Evolutionary conservation across 2,888 invertebrate genomes (phyloP), one percentile per base, ranked within the genome.

Genomic region (Mythimna vitellina): DNA sequence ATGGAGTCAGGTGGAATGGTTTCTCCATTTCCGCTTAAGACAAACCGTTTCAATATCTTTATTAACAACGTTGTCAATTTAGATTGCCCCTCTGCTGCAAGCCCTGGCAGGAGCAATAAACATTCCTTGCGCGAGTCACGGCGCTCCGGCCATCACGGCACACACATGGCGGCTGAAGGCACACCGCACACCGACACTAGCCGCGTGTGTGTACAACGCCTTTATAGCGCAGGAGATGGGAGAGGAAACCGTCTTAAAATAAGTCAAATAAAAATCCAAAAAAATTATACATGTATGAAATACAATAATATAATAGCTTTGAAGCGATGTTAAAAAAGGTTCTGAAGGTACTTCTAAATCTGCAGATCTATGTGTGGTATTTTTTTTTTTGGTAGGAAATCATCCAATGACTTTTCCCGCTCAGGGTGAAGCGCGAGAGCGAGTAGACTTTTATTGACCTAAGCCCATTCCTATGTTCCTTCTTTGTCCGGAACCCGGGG

Each of bases 81-180:
- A 62, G 74, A 61, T 67, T 65, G 54, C 67, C 46, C 22, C 38
- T 56, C 38, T 69, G 60, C 67, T 88, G 84, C 85, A 78, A 88
- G 73, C 89, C 89, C 87, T 88, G 85, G 81, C 76, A 65, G 85
- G 74, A 86, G 91, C 93, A 94, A 94, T 94, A 93, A 93, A 94
- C 95, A 95, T 94, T 94, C 93, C 91, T 83, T 80, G 88, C 87
- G 88, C 88, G 76, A 93, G 95, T 94, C 95, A 94, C 94, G 94
- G 89, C 88, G 89, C 86, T 86, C 86, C 58, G 82, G 85, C 87
- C 91, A 89, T 91, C 92, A 91, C 90, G 88, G 89, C 93, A 93
- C 93, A 93, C 93, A 93, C 93, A 93, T 89, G 92, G 85, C 86
- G 86, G 88, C 87, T 87, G 86, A 84, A 84, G 87, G 88, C 86